These are phyloP conservation scores for Nibea coibor DNA, from an alignment of 2,113 vertebrate species.

Conservation along the genomic window DNA sequence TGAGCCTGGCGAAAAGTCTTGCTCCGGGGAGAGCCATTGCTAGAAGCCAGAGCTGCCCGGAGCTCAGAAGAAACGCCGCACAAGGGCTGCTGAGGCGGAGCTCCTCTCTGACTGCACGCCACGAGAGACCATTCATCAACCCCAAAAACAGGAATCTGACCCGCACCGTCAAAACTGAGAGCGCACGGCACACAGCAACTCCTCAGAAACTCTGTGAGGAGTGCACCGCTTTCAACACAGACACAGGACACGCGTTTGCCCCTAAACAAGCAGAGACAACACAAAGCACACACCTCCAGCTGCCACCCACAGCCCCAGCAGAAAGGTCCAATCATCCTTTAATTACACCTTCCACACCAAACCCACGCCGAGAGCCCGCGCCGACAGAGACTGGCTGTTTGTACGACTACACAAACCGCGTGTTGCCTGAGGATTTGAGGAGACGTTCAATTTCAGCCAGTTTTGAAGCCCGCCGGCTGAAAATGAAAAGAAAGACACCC, in stretches of 20 bases:
- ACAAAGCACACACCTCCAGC: constrained; percentile 16
- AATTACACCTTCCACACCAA: constrained; percentile 3
- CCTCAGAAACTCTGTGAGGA: background rate
- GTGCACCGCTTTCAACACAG: background rate
- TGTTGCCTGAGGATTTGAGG: background rate
- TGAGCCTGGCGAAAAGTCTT: constrained; percentile 69
- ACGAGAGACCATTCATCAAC: constrained; percentile 53
- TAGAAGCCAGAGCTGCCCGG: constrained; percentile 86
- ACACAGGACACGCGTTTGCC: background rate
- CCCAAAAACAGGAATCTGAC: constrained; percentile 36
- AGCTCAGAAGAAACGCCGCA: constrained; percentile 72
- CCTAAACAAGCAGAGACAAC: constrained; percentile 2
- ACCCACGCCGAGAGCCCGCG: background rate
- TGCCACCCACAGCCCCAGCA: constrained; percentile 8
- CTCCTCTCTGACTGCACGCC: constrained; percentile 86
- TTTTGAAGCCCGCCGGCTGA: constrained; percentile 84
- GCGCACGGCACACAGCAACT: background rate
- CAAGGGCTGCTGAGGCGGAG: constrained; percentile 80
- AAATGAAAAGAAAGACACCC: constrained; percentile 77
- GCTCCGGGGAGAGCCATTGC: constrained; percentile 73
- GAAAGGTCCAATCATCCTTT: background rate
- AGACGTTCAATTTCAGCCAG: constrained; percentile 80
- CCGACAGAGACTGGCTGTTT: background rate
- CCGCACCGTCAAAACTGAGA: background rate
- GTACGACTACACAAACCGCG: background rate